Base-by-base conservation (phyloP, 2,113 vertebrate species). In the Odocoileus virginianus region DNA sequence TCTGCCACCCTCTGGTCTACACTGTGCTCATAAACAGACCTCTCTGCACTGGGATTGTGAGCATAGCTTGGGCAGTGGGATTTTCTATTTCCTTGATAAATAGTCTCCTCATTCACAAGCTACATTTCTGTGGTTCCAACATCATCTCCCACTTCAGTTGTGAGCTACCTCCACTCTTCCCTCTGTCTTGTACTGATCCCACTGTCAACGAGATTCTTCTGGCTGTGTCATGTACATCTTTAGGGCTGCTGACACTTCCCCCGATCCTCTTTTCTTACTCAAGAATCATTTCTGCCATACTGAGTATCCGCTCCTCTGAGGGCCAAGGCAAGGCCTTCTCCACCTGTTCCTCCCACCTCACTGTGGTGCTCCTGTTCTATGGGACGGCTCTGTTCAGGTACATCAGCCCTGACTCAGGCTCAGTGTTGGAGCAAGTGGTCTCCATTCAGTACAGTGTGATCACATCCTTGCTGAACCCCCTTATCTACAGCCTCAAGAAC, bases 301-400 rank as follows among this genome's bases (percentile, higher is more conserved):
- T 95, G 36, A 94, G 13, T 9, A 84, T 93, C 27, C 5, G 0
- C 21, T 95, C 40, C 28, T 33, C 52, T 11, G 19, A 71, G 28
- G 13, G 50, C 14, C 30, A 85, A 86, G 67, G 30, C 87, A 96
- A 94, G 91, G 81, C 91, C 91, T 74, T 85, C 36, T 85, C 60
- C 14, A 92, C 81, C 83, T 91, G 87, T 5, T 74, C 85, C 25
- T 92, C 89, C 28, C 94, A 95, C 28, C 43, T 97, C 19, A 55
- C 58, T 0, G 67, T 96, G 33, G 89, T 98, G 60, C 45, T 97
- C 19, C 43, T 96, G 30, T 97, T 96, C 95, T 94, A 93, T 78
- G 97, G 86, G 23, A 96, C 16, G 0, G 40, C 58, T 43, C 86
- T 97, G 28, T 97, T 91, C 85, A 97, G 79, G 57, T 93, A 94